Base-by-base conservation (phyloP, 2,797 vertebrate species). In the Craterocephalus amniculus region DNA sequence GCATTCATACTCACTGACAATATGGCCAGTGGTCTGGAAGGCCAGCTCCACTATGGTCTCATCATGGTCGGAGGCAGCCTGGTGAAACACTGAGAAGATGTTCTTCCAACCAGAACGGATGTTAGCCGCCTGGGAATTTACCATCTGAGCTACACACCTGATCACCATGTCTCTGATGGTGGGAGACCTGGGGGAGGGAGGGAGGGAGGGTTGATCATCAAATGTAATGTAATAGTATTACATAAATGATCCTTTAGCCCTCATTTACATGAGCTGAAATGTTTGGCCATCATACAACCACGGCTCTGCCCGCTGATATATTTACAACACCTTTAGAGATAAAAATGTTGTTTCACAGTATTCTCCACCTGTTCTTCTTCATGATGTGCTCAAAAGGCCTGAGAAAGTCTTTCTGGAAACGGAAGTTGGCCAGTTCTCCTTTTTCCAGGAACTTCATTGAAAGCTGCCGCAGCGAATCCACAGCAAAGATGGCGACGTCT, bases 381-480 rank as follows among this genome's bases (percentile, higher is more conserved):
- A 99, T 99, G 91, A 99, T 99, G 89, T 99, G 98, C 85, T 99
- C 98, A 81, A 99, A 99, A 0, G 98, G 98, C 82, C 98, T 95
- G 77, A 99, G 92, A 83, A 99, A 99, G 89, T 99, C 98, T 83
- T 99, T 99, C 88, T 99, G 98, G 91, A 99, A 99, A 81, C 98
- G 94, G 91, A 99, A 99, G 89, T 99, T 99, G 61, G 97, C 98
- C 92, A 99, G 93, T 81, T 99, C 98, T 43, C 98, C 98, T 81
- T 99, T 99, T 88, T 99, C 98, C 88, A 99, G 90, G 85, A 99
- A 99, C 75, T 99, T 99, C 98, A 99, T 99, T 83, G 98, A 99
- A 69, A 99, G 94, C 20, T 99, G 98, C 87, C 98, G 94, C 85
- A 99, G 95, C 31, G 98, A 99, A 81, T 99, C 98, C 82, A 99